Evolutionary conservation across 2,888 invertebrate genomes (phyloP).

Genomic region (Aspidiotus rigidus): DNA sequence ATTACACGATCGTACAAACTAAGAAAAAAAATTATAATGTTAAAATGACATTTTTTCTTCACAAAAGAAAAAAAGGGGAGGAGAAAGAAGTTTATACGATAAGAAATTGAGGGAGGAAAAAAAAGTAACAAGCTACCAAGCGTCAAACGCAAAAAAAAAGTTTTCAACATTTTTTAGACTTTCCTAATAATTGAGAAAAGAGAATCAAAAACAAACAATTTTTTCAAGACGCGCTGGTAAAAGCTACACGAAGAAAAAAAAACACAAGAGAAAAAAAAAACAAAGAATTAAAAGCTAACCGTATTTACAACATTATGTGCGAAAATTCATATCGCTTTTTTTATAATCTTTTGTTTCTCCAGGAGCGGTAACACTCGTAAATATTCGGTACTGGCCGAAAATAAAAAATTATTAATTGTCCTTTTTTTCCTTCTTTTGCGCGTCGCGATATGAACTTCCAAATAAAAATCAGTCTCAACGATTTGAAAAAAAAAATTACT

Average conservation of each 20-base stretch:
- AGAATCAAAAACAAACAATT: background rate
- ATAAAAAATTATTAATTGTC: background rate
- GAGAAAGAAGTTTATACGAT: too few species aligned
- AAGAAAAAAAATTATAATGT: constrained; percentile 21
- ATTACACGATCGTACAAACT: constrained; percentile 33
- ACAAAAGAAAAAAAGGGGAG: background rate
- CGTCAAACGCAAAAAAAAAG: constrained; percentile 22
- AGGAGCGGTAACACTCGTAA: background rate
- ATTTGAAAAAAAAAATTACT: constrained; percentile 17
- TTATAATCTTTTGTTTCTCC: background rate
- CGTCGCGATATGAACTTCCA: constrained; percentile 17
- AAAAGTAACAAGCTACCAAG: constrained; percentile 22
- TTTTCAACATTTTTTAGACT: too few species aligned
- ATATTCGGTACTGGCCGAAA: constrained; percentile 23
- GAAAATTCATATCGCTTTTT: constrained; percentile 14
- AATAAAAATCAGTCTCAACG: constrained; percentile 26
- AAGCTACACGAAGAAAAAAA: background rate
- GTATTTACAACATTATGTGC: constrained; percentile 19
- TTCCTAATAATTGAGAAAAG: background rate
- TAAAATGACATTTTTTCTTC: constrained; percentile 11
- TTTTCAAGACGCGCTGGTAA: too few species aligned
- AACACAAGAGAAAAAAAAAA: constrained; percentile 10
- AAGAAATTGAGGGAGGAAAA: background rate
- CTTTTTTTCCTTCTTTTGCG: too few species aligned
- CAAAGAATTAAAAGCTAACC: constrained; percentile 1